Base-by-base conservation (phyloP, 2,888 invertebrate species). In the Melieria crassipennis region DNA sequence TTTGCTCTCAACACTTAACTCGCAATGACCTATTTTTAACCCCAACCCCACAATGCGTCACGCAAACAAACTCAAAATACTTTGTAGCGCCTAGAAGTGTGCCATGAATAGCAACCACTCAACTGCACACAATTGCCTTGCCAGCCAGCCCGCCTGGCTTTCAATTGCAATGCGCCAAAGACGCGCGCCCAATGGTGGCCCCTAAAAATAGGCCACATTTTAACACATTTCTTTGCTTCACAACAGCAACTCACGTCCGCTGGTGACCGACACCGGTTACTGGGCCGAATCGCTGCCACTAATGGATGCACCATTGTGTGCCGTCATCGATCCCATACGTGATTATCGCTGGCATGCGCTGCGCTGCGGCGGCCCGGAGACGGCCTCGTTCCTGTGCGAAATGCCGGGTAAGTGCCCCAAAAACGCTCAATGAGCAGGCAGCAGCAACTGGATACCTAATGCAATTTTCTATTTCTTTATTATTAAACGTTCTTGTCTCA, bases 271-370 rank as follows among this genome's bases (percentile, higher is more conserved):
- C 74, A 85, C 86, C 48, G 93, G 93, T 11, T 92, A 92, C 83
- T 94, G 93, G 93, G 92, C 92, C 72, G 90, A 93, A 64, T 88
- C 89, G 10, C 83, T 90, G 73, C 92, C 92, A 0, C 88, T 90
- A 47, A 90, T 90, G 82, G 88, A 90, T 68, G 84, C 87, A 4
- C 91, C 93, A 0, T 88, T 93, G 5, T 94, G 94, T 82, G 93
- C 92, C 42, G 92, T 92, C 62, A 91, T 92, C 72, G 92, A 93
- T 85, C 93, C 94, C 1, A 89, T 91, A 5, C 90, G 91, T 9
- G 93, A 93, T 87, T 93, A 92, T 86, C 90, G 93, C 75, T 94
- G 93, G 94, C 92, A 92, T 81, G 91, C 92, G 0, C 88, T 92
- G 63, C 89, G 91, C 10, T 94, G 94, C 80, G 93, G 93, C 9